Percentiles rank a stretch among this genome's conserved stretches.
These are phyloP conservation scores for Hyposoter didymator DNA, from an alignment of 2,888 invertebrate genomes.

Conservation along the genomic window DNA sequence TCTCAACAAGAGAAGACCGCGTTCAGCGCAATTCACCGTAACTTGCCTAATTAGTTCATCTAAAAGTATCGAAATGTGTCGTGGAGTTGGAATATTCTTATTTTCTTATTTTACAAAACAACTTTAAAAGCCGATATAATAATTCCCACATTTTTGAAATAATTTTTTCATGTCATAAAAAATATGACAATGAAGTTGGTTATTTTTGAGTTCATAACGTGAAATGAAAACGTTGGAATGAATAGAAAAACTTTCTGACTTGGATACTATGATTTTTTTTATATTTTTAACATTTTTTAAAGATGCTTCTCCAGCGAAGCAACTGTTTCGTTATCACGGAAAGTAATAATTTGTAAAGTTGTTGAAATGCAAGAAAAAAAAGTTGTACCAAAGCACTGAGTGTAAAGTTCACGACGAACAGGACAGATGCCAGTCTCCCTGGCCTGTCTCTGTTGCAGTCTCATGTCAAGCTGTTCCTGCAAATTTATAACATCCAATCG, in stretches of 20 bases:
- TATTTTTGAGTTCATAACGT: neutral
- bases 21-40: conserved; percentile 98
- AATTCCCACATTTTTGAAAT: neutral
- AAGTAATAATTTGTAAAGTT: neutral
- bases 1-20: conserved; percentile 95
- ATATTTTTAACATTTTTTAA: too few relatives aligned
- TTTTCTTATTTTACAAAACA: neutral
- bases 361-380: neutral
- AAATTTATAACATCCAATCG: conserved; percentile 97
- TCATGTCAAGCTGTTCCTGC: conserved; percentile 97
- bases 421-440: conserved; percentile 98
- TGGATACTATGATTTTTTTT: neutral
- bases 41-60: conserved; percentile 97
- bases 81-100: neutral
- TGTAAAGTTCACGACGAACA: conserved; percentile 95
- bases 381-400: conserved; percentile 94
- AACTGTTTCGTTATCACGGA: neutral
- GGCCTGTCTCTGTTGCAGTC: conserved; percentile 95
- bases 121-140: neutral
- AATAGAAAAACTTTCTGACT: neutral
- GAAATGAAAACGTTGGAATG: neutral
- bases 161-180: neutral
- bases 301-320: neutral
- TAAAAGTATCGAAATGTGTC: conserved; percentile 71
- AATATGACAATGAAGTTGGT: neutral